These are phyloP conservation scores for Corydoras sp. DNA, from an alignment of 2,113 vertebrate genomes.

Conservation along the genomic window DNA sequence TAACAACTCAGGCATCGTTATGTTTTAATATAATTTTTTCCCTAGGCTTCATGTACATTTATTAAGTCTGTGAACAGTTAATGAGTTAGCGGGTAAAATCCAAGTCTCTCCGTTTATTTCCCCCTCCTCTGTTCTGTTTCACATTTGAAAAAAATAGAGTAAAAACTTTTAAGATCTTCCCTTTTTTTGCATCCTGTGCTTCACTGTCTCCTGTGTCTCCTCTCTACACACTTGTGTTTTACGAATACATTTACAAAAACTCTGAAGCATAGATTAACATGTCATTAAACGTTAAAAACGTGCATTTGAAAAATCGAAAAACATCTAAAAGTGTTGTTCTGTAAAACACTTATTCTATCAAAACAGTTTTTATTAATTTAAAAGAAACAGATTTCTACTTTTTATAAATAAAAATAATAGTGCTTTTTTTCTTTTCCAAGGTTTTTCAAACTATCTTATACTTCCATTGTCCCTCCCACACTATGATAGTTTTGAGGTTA, in stretches of 20 bases:
- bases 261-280: neutral
- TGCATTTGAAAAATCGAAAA: neutral
- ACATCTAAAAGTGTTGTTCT: no score
- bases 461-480: conserved; percentile 22
- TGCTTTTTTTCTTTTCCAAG: no score
- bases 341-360: no score
- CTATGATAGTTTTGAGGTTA: conserved; percentile 41
- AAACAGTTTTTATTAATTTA: no score
- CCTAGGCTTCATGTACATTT: neutral
- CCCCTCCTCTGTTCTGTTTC: conserved; percentile 46
- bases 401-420: no score
- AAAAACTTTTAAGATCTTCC: conserved; percentile 32
- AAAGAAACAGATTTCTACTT: no score
- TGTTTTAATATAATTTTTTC: no score
- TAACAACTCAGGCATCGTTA: no score
- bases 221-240: conserved; percentile 9
- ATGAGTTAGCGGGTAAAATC: conserved; percentile 23
- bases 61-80: conserved; percentile 10
- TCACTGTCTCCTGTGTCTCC: conserved; percentile 14
- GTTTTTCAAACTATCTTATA: conserved; percentile 1
- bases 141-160: conserved; percentile 49
- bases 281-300: neutral
- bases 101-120: conserved; percentile 42
- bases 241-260: neutral
- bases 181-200: conserved; percentile 24